Evolutionary conservation across 2,888 invertebrate species (phyloP).

Genomic region (Erannis defoliaria): DNA sequence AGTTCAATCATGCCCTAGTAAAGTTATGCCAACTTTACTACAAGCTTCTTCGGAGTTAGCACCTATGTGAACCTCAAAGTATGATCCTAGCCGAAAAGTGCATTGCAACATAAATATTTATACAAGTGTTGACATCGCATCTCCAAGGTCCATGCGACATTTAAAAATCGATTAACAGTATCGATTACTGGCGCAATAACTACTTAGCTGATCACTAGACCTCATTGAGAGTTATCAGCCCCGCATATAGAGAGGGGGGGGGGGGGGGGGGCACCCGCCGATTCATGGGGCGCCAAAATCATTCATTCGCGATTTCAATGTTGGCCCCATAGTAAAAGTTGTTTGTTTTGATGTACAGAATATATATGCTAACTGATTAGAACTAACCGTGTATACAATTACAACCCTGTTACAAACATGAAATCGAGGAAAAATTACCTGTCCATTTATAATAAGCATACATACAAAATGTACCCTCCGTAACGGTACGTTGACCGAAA

Average conservation of each 20-base stretch:
- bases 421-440: background rate
- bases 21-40: too few relatives aligned
- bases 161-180: constrained; percentile 2
- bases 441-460: background rate
- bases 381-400: too few relatives aligned
- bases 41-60: background rate
- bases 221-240: background rate
- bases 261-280: too few relatives aligned
- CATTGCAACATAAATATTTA: background rate
- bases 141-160: background rate
- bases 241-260: too few relatives aligned
- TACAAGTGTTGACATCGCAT: background rate
- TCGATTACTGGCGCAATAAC: background rate
- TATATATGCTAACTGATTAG: too few relatives aligned
- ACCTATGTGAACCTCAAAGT: background rate
- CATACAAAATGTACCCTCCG: background rate
- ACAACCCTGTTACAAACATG: too few relatives aligned
- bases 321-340: too few relatives aligned
- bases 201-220: constrained; percentile 5
- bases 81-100: background rate
- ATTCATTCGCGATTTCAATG: too few relatives aligned
- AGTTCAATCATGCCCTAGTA: too few relatives aligned
- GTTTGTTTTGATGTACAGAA: too few relatives aligned
- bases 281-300: too few relatives aligned
- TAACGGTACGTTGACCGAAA: constrained; percentile 39